Percentiles rank a stretch among this genome's conserved stretches.
Conservation (phyloP, 2,888 invertebrate genomes). For the Beris chalybata region DNA sequence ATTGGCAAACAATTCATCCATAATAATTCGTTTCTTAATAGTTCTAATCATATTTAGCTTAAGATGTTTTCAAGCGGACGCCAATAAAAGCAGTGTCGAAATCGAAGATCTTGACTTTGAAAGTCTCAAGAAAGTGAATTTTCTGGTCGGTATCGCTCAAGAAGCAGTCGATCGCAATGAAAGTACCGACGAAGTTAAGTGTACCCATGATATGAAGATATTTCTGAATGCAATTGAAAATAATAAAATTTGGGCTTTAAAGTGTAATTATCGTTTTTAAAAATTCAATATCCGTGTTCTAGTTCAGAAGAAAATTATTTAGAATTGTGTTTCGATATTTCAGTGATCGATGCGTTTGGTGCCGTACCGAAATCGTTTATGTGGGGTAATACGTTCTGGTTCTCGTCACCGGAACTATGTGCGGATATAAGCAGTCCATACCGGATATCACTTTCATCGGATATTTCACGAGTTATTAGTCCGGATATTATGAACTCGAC, state of each 20-base stretch:
- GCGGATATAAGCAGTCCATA: constrained; percentile 46
- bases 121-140: constrained; percentile 41
- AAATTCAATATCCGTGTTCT: not conserved
- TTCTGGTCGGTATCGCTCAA: constrained; percentile 47
- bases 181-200: constrained; percentile 42
- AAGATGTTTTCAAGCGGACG: not conserved
- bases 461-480: constrained; percentile 31
- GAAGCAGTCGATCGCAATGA: constrained; percentile 36
- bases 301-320: not conserved
- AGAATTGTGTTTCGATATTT: constrained; percentile 15
- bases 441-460: constrained; percentile 43
- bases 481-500: constrained; percentile 43
- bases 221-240: constrained; percentile 42
- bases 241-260: constrained; percentile 45
- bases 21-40: not conserved
- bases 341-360: constrained; percentile 48
- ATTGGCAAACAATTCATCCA: too few species aligned
- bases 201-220: constrained; percentile 44
- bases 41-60: not conserved
- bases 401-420: constrained; percentile 45
- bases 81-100: constrained; percentile 7
- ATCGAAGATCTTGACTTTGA: constrained; percentile 3
- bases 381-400: constrained; percentile 50
- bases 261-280: constrained; percentile 42
- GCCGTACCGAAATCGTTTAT: constrained; percentile 43